A percentile compares a stretch with the other conserved stretches of the same genome.
Evolutionary conservation across 2,888 invertebrate species (phyloP).

Genomic region (Halictus ligatus): DNA sequence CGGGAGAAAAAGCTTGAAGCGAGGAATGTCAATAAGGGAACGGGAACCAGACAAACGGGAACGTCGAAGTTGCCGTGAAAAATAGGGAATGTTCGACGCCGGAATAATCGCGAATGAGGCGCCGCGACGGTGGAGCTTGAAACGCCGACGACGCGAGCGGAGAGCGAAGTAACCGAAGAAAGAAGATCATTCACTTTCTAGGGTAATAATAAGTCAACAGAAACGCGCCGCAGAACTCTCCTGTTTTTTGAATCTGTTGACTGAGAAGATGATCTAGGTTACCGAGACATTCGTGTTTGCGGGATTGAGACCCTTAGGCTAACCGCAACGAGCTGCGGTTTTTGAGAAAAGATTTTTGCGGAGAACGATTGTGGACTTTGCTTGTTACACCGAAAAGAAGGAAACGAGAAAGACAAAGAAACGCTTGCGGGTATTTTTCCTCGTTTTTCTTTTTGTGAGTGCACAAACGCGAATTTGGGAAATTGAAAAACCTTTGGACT

Average conservation of each 20-base stretch:
- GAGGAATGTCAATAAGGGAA: constrained; percentile 52
- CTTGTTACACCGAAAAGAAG: neutral
- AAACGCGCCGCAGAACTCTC: neutral
- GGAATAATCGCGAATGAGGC: constrained; percentile 46
- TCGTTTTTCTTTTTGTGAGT: neutral
- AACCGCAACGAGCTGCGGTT: neutral
- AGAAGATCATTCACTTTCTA: constrained; percentile 1
- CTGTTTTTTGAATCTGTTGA: neutral
- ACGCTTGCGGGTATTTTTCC: neutral
- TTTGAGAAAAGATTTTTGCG: neutral
- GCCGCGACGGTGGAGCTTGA: neutral
- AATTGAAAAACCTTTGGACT: neutral
- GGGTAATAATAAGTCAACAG: constrained; percentile 10
- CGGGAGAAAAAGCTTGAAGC: neutral
- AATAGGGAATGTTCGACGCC: constrained; percentile 31
- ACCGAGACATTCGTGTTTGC: neutral
- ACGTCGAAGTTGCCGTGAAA: constrained; percentile 36
- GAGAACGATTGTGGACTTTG: neutral
- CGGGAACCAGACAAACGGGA: constrained; percentile 41
- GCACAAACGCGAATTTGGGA: neutral
- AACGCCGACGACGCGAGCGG: neutral
- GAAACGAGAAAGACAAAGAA: neutral
- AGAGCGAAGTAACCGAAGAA: neutral
- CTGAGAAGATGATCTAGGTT: neutral
- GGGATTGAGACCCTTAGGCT: neutral